Evolutionary conservation across 2,888 invertebrate species (phyloP).

Genomic region (Drosophila multiciliata): DNA sequence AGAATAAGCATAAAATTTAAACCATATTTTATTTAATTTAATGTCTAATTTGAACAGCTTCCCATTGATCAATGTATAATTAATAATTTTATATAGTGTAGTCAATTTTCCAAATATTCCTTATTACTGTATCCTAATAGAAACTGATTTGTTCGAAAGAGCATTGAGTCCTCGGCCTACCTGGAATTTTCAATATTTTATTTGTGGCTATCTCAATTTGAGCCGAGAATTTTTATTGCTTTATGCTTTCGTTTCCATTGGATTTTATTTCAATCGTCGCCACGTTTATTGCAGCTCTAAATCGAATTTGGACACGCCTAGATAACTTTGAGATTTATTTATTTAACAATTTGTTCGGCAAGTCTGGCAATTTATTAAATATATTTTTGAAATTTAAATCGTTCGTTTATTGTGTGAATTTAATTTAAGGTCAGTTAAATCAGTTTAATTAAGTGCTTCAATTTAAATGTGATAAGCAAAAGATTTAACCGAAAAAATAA

Average conservation of each 20-base stretch:
- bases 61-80: neutral
- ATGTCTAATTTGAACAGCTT: neutral
- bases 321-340: constrained; percentile 77
- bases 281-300: constrained; percentile 61
- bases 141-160: neutral
- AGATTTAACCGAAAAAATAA: neutral
- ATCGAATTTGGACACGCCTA: constrained; percentile 76
- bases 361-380: constrained; percentile 60
- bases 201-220: constrained; percentile 3
- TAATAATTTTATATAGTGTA: neutral
- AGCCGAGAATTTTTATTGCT: constrained; percentile 6
- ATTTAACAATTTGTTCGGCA: constrained; percentile 63
- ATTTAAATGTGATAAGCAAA: neutral
- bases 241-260: constrained; percentile 43
- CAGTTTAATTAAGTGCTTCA: neutral
- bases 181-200: neutral
- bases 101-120: neutral
- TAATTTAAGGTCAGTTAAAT: neutral
- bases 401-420: constrained; percentile 2
- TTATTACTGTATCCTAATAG: neutral
- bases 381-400: constrained; percentile 27
- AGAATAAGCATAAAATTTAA: neutral
- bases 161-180: neutral
- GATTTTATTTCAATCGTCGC: constrained; percentile 29
- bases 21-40: neutral